phyloP scores from a whole-genome alignment of 2,797 vertebrate species.

The Molossus molossus region DNA sequence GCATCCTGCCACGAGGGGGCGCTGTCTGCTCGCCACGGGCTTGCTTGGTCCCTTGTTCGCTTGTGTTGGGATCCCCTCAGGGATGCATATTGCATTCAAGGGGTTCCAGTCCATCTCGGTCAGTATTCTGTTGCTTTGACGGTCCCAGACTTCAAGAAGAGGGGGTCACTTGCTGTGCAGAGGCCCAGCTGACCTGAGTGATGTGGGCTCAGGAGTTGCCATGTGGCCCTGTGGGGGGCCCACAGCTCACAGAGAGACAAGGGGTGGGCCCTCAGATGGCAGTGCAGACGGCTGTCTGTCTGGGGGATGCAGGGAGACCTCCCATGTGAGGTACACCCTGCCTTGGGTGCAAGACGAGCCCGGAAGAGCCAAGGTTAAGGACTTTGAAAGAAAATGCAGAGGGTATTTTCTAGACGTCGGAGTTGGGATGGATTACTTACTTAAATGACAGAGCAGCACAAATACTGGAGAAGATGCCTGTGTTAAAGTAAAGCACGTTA shows the following conservation, averaged over 20 bases:
- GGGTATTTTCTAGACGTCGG: rapidly evolving
- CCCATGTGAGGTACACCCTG: too few relatives aligned
- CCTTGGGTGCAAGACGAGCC: not conserved
- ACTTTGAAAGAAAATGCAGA: not conserved
- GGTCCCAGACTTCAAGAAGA: not conserved
- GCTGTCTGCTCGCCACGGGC: not conserved
- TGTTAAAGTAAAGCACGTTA: not conserved
- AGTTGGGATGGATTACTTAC: not conserved
- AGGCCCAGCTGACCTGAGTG: not conserved
- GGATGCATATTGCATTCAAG: too few relatives aligned
- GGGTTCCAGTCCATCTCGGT: too few relatives aligned
- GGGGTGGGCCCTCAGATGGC: too few relatives aligned
- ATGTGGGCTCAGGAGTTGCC: not conserved
- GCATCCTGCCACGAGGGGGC: rapidly evolving
- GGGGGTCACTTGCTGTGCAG: too few relatives aligned
- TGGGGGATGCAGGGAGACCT: not conserved
- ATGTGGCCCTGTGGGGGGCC: not conserved
- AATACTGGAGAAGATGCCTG: not conserved
- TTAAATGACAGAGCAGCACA: not conserved
- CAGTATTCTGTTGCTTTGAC: not conserved
- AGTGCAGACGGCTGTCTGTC: too few relatives aligned
- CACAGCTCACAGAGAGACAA: not conserved
- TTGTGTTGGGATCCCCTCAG: rapidly evolving
- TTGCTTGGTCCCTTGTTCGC: rapidly evolving
- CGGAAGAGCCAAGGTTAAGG: not conserved